Evolutionary conservation across 2,113 vertebrate genomes (phyloP), one percentile per base, ranked within the genome.

Genomic region (Coptodon rendalli): DNA sequence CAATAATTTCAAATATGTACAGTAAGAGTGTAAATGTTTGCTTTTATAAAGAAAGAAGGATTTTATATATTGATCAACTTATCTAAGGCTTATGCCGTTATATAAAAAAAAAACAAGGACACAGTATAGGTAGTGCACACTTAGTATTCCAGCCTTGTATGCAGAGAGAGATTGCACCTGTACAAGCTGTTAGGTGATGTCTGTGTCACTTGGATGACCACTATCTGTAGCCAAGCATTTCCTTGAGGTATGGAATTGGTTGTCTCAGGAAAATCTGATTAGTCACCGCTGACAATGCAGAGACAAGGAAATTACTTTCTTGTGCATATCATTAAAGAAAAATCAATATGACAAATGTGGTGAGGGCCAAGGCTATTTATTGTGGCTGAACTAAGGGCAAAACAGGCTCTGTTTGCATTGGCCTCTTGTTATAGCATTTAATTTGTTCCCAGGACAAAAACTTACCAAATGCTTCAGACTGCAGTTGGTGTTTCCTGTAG

Each of bases 301-400:
- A 96, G 92, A 90, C 93, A 95, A 97, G 96, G 97, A 97, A 97
- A 97, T 98, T 95, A 96, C 96, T 97, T 98, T 97, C 95, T 94
- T 96, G 94, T 97, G 97, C 96, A 97, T 98, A 97, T 96, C 90
- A 97, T 98, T 97, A 96, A 95, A 96, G 95, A 89, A 91, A 96
- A 97, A 98, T 97, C 97, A 97, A 97, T 97, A 95, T 95, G 95
- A 97, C 90, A 84, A 96, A 97, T 96, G 94, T 89, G 93, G 94
- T 86, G 94, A 94, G 93, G 92, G 92, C 94, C 87, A 89, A 36
- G 95, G 93, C 92, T 96, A 95, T 97, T 97, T 96, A 96, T 96
- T 96, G 82, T 93, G 91, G 92, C 93, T 96, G 95, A 97, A 90
- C 84, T 93, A 92, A 92, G 89, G 92, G 94, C 10, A 92, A 71